Base-by-base conservation (phyloP, 2,888 invertebrate genomes). In the Caenorhabditis sp. region DNA sequence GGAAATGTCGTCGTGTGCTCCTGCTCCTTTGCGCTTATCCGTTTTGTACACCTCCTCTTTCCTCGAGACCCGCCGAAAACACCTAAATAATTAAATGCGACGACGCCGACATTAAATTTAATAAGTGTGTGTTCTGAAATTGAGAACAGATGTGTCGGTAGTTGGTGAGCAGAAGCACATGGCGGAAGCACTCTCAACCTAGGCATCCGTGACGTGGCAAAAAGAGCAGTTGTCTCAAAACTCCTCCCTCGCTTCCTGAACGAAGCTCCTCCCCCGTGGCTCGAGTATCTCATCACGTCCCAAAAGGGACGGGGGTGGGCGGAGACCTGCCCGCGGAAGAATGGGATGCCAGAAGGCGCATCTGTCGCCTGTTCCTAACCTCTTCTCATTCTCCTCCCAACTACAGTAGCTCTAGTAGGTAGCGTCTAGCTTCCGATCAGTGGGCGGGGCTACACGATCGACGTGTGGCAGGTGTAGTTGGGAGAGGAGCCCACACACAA, bases 1-100 rank as follows among this genome's bases (percentile, higher is more conserved):
- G 8, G 58, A 43, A 58, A 45, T 58, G 41, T 43, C n/a, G 39
- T 27, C 27, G 37, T 39, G 37, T 24, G 39, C 37, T 55, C 58
- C 30, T 30, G 37, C 32, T 26, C 27, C 41, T 55, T 17, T 32
- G 26, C 70, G 20, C 53, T 46, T 39, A 15, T 48, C 53, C 56
- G 39, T 68, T 58, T 68, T 68, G 66, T 68, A 68, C 68, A 68
- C 68, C 68, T 68, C 68, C 30, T 43, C 26, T 43, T 48, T 45
- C 22, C 24, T 11, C 35, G 22, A 30, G 13, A 43, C 58, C 48
- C 26, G 37, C 52, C 73, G 58, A 73, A 73, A 73, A 73, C 73
- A 73, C 73, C 73, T 73, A 73, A 73, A 73, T 73, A 62, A 73
- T 73, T 73, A 73, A 73, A 58, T 52, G 68, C 37, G 41, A 41